These are phyloP conservation scores for Sarcophaga variegata DNA, from an alignment of 2,888 invertebrate species.

Conservation along the genomic window DNA sequence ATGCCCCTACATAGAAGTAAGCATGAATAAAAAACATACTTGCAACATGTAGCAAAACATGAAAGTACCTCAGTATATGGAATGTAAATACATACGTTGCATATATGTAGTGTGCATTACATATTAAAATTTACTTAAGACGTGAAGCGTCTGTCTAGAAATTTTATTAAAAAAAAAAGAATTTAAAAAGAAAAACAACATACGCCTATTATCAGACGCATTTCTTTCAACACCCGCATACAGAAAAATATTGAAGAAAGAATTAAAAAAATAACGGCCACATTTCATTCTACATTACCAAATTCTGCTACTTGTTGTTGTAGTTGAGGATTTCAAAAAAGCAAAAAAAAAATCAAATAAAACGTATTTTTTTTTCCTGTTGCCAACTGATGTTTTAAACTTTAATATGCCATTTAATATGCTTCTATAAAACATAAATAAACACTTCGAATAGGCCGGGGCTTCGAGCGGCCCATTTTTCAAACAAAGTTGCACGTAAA, in stretches of 20 bases:
- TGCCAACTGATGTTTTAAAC: conserved; percentile 31
- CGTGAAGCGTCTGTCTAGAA: conserved; percentile 23
- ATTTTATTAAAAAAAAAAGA: conserved; percentile 4
- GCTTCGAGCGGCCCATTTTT: conserved; percentile 1
- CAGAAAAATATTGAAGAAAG: neutral
- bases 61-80: neutral
- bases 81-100: neutral
- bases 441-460: neutral
- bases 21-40: conserved; percentile 18
- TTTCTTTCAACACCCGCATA: conserved; percentile 46
- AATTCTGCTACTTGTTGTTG: neutral
- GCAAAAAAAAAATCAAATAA: neutral
- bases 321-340: neutral
- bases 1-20: conserved; percentile 25
- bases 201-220: conserved; percentile 17
- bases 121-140: conserved; percentile 11
- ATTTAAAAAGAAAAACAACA: conserved; percentile 7
- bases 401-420: conserved; percentile 35
- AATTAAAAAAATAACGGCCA: neutral
- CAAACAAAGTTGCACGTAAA: conserved; percentile 29
- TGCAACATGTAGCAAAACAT: conserved; percentile 29
- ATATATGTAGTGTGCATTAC: neutral
- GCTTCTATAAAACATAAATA: conserved; percentile 40
- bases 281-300: conserved; percentile 22
- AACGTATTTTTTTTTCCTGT: conserved; percentile 1